phyloP scores from a whole-genome alignment of 1,140 invertebrate genomes.

The Temnothorax curvispinosus region DNA sequence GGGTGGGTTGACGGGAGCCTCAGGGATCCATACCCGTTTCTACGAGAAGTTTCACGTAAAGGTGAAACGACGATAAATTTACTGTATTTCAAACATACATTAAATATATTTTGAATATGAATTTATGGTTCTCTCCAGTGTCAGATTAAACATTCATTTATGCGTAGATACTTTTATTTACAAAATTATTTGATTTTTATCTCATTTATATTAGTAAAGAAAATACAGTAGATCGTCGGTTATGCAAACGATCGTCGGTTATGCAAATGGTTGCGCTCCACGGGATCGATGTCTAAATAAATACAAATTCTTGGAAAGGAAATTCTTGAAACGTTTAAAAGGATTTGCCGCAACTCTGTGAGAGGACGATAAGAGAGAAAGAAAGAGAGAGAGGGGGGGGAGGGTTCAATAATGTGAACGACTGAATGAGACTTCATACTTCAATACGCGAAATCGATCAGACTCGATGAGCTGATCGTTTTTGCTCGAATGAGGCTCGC shows the following conservation, averaged over 20 bases:
- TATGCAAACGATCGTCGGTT: background rate
- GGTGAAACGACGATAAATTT: slow-evolving; percentile 23
- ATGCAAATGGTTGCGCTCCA: background rate
- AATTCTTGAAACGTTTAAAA: background rate
- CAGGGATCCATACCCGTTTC: slow-evolving; percentile 11
- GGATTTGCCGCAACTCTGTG: background rate
- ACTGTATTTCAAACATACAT: background rate
- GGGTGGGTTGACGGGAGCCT: background rate
- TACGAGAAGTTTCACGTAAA: background rate
- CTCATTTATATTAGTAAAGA: background rate
- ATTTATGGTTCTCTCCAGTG: background rate
- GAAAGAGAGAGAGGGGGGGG: no score
- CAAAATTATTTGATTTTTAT: background rate
- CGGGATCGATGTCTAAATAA: background rate
- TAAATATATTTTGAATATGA: background rate
- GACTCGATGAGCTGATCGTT: slow-evolving; percentile 22
- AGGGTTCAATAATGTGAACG: background rate
- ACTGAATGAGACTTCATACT: slow-evolving; percentile 22
- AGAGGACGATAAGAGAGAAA: background rate
- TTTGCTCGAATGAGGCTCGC: slow-evolving; percentile 10
- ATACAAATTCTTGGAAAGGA: background rate
- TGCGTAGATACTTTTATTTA: slow-evolving; percentile 1
- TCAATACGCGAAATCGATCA: slow-evolving; percentile 43
- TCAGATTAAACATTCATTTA: slow-evolving; percentile 4
- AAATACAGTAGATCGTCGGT: background rate